These are phyloP conservation scores for Philhelius pedissequus DNA, from an alignment of 2,888 invertebrate genomes.

Conservation along the genomic window DNA sequence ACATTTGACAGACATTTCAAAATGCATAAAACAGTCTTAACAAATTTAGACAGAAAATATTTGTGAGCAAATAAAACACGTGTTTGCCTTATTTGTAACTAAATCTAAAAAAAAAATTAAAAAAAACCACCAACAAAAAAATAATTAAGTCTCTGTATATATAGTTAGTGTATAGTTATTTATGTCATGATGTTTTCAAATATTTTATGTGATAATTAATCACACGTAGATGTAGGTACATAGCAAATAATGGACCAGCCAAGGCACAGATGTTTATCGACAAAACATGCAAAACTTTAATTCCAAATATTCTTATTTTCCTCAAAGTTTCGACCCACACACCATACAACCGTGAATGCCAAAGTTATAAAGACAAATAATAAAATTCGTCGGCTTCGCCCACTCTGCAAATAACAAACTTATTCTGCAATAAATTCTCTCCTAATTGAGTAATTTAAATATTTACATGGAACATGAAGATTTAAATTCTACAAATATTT, in stretches of 20 bases:
- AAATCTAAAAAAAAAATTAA: too few species aligned
- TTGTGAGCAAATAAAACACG: too few species aligned
- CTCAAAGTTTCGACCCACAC: neutral
- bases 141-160: too few species aligned
- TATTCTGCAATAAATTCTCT: conserved; percentile 4
- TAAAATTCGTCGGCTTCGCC: neutral
- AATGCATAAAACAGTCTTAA: too few species aligned
- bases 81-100: too few species aligned
- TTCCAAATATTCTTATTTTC: neutral
- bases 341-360: neutral
- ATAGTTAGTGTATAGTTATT: too few species aligned
- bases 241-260: neutral
- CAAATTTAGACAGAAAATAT: too few species aligned
- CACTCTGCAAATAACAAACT: neutral
- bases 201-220: neutral
- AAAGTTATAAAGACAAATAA: neutral
- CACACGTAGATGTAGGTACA: neutral
- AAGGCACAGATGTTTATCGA: neutral
- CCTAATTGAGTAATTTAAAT: conserved; percentile 1
- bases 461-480: neutral
- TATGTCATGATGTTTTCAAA: neutral
- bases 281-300: neutral
- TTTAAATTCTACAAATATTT: conserved; percentile 11
- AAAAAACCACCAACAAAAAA: too few species aligned
- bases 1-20: too few species aligned